These are phyloP conservation scores for Notothenia coriiceps DNA, from an alignment of 2,113 vertebrate genomes.

Conservation along the genomic window DNA sequence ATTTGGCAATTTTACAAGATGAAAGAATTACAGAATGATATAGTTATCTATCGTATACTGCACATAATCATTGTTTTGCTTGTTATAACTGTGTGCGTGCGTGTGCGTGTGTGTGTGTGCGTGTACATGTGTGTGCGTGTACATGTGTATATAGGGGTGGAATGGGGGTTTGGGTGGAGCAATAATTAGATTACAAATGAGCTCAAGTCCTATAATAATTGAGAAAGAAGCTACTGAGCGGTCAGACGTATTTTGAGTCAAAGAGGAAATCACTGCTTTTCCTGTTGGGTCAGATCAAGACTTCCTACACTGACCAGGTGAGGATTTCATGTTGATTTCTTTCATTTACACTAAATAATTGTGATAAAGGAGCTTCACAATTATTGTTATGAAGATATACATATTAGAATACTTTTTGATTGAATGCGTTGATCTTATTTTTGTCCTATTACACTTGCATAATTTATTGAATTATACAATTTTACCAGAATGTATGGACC, in stretches of 20 bases:
- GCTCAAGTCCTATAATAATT: conserved; percentile 40
- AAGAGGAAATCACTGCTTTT: background rate
- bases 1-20: too few relatives aligned
- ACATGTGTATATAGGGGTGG: background rate
- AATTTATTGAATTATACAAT: background rate
- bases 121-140: conserved; percentile 1
- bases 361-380: background rate
- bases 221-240: conserved; percentile 3
- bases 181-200: conserved; percentile 46
- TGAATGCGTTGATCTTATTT: background rate
- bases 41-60: too few relatives aligned
- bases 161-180: conserved; percentile 26
- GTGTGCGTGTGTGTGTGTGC: background rate
- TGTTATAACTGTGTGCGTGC: background rate
- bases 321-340: background rate
- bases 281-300: background rate
- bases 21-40: too few relatives aligned
- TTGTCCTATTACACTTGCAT: background rate
- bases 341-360: background rate
- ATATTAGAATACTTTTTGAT: background rate
- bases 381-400: background rate
- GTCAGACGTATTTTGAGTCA: conserved; percentile 4
- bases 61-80: background rate
- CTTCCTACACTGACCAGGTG: conserved; percentile 31
- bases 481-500: too few relatives aligned